Evolutionary conservation across 2,888 invertebrate genomes (phyloP), one percentile per base, ranked within the genome.

Genomic region (Branchellion lobata): DNA sequence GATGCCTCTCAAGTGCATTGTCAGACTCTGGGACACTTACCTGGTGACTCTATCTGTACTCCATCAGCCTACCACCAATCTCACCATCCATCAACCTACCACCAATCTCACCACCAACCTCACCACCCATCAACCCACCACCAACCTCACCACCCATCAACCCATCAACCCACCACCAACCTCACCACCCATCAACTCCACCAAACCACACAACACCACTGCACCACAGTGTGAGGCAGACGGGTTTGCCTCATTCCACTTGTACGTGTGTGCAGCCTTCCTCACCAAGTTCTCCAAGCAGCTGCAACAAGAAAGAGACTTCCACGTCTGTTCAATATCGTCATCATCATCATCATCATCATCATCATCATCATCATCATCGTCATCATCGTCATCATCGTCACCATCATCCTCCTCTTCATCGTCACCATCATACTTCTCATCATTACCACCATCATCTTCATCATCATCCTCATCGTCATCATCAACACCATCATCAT

Each of bases 221-320:
- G 5, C 5, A 40, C 18, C 21, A 65, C 65, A 89, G 89, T 86
- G 88, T 79, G 90, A 90, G 88, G 93, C 93, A 0, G 95, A 97
- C 89, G 95, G 94, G 34, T 98, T 99, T 89, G 95, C 97, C 1
- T 92, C 93, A 79, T 98, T 99, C 90, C 98, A 99, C 86, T 90
- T 98, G 27, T 99, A 99, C 88, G 97, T 99, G 0, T 98, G 98
- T 89, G 99, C 98, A n/a, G 96, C 99, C 5, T 99, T 99, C 88
- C 90, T 99, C 11, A 90, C 95, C 21, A 93, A 94, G 85, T 99
- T 97, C 94, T 92, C 96, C 74, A 92, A 93, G 82, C 92, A 94
- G 86, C 90, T 99, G 78, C 91, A 96, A 88, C 90, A 91, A 82
- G 95, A 99, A 89, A 92, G 91, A 84, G 99, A 99, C 88, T 99